These are phyloP conservation scores for Columba guinea DNA, from an alignment of 2,797 vertebrate genomes.

Conservation along the genomic window DNA sequence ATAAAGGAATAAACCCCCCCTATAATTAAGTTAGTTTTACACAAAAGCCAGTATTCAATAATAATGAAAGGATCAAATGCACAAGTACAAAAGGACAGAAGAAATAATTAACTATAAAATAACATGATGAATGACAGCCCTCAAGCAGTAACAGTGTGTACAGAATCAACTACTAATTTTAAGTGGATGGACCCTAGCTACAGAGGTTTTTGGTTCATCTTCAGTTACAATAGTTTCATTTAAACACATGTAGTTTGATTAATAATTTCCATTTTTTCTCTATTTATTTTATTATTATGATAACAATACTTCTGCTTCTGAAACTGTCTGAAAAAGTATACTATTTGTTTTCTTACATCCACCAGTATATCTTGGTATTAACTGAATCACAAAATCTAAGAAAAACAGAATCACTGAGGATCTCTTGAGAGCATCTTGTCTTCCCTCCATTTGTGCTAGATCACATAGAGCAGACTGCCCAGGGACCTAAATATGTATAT, in stretches of 20 bases:
- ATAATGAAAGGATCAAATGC: not conserved
- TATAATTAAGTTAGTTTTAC: not conserved
- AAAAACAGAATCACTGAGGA: not conserved
- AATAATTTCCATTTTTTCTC: not conserved
- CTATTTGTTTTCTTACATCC: not conserved
- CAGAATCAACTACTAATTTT: not conserved
- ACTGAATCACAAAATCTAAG: not conserved
- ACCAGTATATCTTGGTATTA: not conserved
- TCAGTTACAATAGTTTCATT: not conserved
- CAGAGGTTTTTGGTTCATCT: not conserved
- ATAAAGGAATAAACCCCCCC: not conserved
- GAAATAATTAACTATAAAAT: not conserved
- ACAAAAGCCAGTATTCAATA: not conserved
- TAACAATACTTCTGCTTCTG: not conserved
- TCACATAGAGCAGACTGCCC: not conserved
- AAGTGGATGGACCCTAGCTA: not conserved
- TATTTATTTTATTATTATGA: not conserved
- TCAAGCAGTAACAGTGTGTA: not conserved
- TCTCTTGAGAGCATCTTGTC: not conserved
- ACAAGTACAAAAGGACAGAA: not conserved
- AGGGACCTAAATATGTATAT: not conserved
- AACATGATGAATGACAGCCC: not conserved
- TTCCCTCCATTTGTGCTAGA: not conserved
- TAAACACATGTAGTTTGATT: not conserved
- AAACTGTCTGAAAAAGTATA: not conserved